Evolutionary conservation across 2,888 invertebrate species (phyloP).

Genomic region (Epinotia bilunana): DNA sequence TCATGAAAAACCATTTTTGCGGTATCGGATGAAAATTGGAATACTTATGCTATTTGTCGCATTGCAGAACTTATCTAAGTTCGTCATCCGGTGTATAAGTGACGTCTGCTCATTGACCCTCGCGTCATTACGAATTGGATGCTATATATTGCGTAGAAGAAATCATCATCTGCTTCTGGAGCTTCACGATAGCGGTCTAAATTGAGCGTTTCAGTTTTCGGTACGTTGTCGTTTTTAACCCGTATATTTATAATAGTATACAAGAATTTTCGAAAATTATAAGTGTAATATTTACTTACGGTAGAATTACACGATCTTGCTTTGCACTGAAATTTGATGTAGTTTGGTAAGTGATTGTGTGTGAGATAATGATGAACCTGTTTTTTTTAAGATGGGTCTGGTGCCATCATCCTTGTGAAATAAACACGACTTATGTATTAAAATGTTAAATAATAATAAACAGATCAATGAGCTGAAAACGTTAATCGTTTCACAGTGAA

Average conservation of each 20-base stretch:
- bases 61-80: no score
- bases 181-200: no score
- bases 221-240: not conserved
- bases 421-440: not conserved
- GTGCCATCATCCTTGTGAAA: not conserved
- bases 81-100: no score
- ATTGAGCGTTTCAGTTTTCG: not conserved
- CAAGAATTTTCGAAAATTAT: not conserved
- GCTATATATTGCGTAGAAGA: no score
- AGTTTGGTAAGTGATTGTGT: not conserved
- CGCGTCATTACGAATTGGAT: no score
- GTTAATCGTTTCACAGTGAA: no score
- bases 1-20: no score
- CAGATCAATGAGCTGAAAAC: no score
- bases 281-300: not conserved
- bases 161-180: no score
- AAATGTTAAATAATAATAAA: not conserved
- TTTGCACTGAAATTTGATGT: not conserved
- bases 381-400: not conserved
- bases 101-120: no score
- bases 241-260: not conserved
- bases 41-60: no score
- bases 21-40: no score
- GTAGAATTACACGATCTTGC: conserved; percentile 5
- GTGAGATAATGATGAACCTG: not conserved